Percentiles rank a stretch among this genome's conserved stretches.
These are phyloP conservation scores for Philypnodon macrostomus DNA, from an alignment of 2,797 vertebrate species.

Conservation along the genomic window DNA sequence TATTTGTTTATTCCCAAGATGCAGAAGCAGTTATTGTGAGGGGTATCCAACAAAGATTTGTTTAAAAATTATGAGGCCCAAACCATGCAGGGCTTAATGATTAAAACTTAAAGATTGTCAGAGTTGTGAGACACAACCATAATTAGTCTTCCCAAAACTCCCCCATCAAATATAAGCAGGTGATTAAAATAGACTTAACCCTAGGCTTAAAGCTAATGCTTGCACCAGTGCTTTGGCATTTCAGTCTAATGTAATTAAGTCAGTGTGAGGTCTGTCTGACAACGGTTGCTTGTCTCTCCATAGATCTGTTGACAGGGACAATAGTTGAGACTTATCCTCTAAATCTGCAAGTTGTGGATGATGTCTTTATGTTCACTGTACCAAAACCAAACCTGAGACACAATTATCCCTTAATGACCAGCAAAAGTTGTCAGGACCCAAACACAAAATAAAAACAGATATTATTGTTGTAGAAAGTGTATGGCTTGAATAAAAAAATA, in stretches of 20 bases:
- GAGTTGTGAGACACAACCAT: background rate
- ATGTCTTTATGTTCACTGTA: slow-evolving; percentile 12
- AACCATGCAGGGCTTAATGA: too few species aligned
- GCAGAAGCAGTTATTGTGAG: too few species aligned
- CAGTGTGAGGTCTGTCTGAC: slow-evolving; percentile 7
- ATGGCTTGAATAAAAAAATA: background rate
- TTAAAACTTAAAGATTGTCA: background rate
- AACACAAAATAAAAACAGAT: slow-evolving; percentile 6
- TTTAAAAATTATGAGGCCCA: too few species aligned
- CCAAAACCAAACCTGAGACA: background rate
- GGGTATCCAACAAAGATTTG: too few species aligned
- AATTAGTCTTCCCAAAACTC: background rate
- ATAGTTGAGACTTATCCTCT: background rate
- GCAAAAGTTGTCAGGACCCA: slow-evolving; percentile 12
- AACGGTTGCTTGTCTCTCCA: background rate
- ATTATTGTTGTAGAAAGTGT: background rate
- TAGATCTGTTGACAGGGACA: slow-evolving; percentile 3
- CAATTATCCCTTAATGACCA: background rate
- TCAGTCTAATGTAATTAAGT: background rate
- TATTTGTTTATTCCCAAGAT: too few species aligned
- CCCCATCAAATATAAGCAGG: background rate
- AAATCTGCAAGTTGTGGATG: background rate
- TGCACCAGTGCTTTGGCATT: background rate
- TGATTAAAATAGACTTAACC: background rate
- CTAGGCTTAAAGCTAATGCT: background rate